These are phyloP conservation scores for Balaeniceps rex DNA, from an alignment of 2,113 vertebrate genomes.

Conservation along the genomic window DNA sequence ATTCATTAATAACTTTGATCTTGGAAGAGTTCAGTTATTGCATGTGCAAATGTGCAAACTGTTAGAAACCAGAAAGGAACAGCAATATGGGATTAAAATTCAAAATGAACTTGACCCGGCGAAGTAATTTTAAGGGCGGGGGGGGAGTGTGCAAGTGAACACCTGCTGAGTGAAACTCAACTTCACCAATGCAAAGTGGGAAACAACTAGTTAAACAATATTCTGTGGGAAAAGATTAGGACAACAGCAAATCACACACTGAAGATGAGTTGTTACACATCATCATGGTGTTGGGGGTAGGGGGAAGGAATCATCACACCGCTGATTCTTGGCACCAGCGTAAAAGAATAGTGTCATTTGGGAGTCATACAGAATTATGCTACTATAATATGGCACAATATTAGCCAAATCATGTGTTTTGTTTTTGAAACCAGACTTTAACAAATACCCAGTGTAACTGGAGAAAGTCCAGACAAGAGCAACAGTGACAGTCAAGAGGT, in stretches of 20 bases:
- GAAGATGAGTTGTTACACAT: background rate
- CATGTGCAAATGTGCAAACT: background rate
- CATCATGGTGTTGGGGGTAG: background rate
- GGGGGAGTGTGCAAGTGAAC: background rate
- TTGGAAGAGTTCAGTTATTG: background rate
- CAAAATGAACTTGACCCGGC: background rate
- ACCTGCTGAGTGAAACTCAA: background rate
- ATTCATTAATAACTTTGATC: background rate
- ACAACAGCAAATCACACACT: background rate
- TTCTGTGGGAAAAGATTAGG: background rate
- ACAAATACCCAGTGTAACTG: background rate
- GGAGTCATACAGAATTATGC: background rate
- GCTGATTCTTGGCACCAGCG: background rate
- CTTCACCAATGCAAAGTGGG: background rate
- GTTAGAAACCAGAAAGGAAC: background rate
- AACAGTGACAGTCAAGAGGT: background rate
- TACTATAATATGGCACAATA: background rate
- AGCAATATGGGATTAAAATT: background rate
- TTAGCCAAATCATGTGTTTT: background rate
- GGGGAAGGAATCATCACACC: background rate
- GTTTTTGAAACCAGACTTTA: background rate
- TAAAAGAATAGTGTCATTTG: background rate
- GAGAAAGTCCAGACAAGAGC: background rate
- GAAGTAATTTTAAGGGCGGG: background rate
- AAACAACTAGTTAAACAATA: background rate